A percentile compares a stretch with the other conserved stretches of the same genome.
phyloP scores from a whole-genome alignment of 2,888 invertebrate species.

The Imbricaverruca yamaguchii region DNA sequence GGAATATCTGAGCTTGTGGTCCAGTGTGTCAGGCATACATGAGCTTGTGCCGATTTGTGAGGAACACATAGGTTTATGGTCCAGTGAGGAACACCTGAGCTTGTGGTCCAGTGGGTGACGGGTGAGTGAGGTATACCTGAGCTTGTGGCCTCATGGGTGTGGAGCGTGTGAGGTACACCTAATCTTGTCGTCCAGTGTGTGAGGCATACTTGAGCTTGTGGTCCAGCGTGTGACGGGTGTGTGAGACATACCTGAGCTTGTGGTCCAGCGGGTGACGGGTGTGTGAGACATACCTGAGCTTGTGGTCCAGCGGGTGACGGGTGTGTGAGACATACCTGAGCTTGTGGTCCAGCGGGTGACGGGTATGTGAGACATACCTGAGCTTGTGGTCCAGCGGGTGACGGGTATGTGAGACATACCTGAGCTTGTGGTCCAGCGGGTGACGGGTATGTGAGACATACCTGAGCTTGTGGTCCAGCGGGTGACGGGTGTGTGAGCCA shows the following conservation, averaged over 20 bases:
- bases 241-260: constrained; percentile 46
- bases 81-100: constrained; percentile 40
- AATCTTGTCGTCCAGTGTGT: too few species aligned
- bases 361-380: constrained; percentile 53
- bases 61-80: too few species aligned
- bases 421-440: too few species aligned
- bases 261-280: constrained; percentile 75
- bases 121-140: constrained; percentile 52
- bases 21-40: constrained; percentile 56
- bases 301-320: too few species aligned
- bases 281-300: too few species aligned
- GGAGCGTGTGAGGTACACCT: too few species aligned
- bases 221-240: too few species aligned
- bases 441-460: not conserved
- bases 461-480: constrained; percentile 65
- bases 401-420: constrained; percentile 65
- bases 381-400: constrained; percentile 76
- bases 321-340: constrained; percentile 40
- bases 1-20: constrained; percentile 55
- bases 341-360: constrained; percentile 73
- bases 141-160: too few species aligned
- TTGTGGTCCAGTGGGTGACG: constrained; percentile 73
- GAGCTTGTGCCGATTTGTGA: too few species aligned
- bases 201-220: too few species aligned
- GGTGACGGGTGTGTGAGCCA: constrained; percentile 69